A percentile compares a stretch with the other conserved stretches of the same genome.
Evolutionary conservation across 2,113 vertebrate species (phyloP).

Genomic region (Polypterus bichir): DNA sequence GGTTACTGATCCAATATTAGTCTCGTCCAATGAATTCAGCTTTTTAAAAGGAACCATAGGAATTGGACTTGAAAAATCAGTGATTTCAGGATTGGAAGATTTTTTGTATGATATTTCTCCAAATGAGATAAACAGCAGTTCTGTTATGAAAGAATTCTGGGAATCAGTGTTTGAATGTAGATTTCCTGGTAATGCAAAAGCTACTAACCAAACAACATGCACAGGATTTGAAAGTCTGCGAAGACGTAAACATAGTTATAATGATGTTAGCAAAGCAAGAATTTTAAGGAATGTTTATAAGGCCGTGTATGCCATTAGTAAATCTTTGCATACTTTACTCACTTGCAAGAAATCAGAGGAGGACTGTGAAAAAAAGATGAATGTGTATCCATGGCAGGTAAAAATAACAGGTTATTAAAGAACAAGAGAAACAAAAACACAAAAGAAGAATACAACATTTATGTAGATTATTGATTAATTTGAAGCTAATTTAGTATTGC

Average conservation of each 20-base stretch:
- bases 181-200: neutral
- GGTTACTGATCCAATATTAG: slow-evolving; percentile 1
- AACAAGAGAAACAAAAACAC: no score
- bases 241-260: neutral
- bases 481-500: no score
- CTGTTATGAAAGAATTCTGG: slow-evolving; percentile 5
- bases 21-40: neutral
- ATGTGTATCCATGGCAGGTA: slow-evolving; percentile 7
- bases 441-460: no score
- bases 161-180: neutral
- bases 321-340: neutral
- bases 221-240: slow-evolving; percentile 1
- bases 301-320: slow-evolving; percentile 3
- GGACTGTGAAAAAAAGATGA: neutral
- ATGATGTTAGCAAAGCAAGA: neutral
- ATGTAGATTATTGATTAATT: no score
- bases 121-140: neutral
- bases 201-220: neutral
- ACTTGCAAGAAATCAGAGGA: neutral
- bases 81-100: slow-evolving; percentile 1
- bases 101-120: neutral
- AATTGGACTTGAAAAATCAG: neutral
- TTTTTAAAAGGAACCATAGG: neutral
- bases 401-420: neutral
- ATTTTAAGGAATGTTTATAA: neutral